Evolutionary conservation across 2,888 invertebrate genomes (phyloP).

Genomic region (Leptopilina drosophilae): DNA sequence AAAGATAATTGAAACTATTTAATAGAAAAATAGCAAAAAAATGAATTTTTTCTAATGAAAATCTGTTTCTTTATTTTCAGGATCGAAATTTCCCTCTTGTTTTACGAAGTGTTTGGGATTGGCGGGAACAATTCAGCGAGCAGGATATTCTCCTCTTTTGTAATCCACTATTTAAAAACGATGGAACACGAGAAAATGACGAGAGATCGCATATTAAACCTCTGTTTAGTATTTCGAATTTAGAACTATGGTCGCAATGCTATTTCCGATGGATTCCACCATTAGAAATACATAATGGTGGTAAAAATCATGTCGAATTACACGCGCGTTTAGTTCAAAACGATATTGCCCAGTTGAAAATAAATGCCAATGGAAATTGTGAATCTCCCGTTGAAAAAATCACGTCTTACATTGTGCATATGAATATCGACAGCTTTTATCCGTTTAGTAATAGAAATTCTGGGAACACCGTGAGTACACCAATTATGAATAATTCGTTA

Average conservation of each 20-base stretch:
- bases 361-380: conserved; percentile 66
- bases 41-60: too few species aligned
- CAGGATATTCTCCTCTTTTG: conserved; percentile 89
- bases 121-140: conserved; percentile 91
- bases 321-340: conserved; percentile 77
- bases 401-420: conserved; percentile 68
- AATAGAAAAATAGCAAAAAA: too few species aligned
- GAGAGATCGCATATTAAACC: conserved; percentile 75
- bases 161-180: conserved; percentile 85
- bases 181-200: conserved; percentile 63
- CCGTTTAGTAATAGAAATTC: conserved; percentile 72
- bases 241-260: conserved; percentile 92
- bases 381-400: conserved; percentile 67
- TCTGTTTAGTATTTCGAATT: conserved; percentile 78
- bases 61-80: conserved; percentile 63
- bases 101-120: conserved; percentile 91
- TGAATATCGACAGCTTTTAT: conserved; percentile 75
- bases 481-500: conserved; percentile 80
- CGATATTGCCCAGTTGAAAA: conserved; percentile 77
- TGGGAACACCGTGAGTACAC: conserved; percentile 69
- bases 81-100: conserved; percentile 79
- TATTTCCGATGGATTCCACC: conserved; percentile 93
- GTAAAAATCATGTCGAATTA: conserved; percentile 81
- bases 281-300: conserved; percentile 87
- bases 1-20: conserved; percentile 76